phyloP scores from a whole-genome alignment of 2,113 vertebrate species.

The Leptobrachium ailaonicum region DNA sequence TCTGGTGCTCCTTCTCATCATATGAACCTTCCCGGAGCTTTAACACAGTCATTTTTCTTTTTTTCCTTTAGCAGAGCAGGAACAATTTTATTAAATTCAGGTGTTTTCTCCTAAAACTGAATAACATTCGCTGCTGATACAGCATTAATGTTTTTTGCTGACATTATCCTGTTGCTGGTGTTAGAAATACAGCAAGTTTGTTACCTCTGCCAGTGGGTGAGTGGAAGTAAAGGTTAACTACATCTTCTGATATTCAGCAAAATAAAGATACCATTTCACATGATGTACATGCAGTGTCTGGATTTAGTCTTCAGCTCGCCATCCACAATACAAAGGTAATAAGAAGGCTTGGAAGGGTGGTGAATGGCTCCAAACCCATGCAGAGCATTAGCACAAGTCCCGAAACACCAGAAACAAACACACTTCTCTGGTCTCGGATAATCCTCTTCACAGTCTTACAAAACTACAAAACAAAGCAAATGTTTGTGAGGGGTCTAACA shows the following conservation, averaged over 20 bases:
- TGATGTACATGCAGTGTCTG: conserved; percentile 51
- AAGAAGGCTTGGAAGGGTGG: conserved; percentile 81
- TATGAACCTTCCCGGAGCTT: no score
- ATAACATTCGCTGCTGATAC: no score
- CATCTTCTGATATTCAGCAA: background rate
- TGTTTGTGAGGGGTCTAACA: conserved; percentile 7
- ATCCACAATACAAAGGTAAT: conserved; percentile 90
- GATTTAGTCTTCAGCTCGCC: conserved; percentile 71
- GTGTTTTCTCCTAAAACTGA: no score
- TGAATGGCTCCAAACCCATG: conserved; percentile 78
- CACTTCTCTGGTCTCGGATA: conserved; percentile 88
- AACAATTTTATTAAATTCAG: no score
- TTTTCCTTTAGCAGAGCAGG: no score
- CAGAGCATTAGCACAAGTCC: conserved; percentile 77
- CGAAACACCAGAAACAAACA: conserved; percentile 73
- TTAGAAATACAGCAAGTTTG: background rate
- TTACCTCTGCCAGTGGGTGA: background rate
- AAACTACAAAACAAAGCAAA: conserved; percentile 73
- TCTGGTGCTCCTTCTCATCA: no score
- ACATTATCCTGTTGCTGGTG: background rate
- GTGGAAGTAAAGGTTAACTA: background rate
- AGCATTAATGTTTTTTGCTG: no score
- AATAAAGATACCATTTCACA: conserved; percentile 64
- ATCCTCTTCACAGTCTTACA: conserved; percentile 82
- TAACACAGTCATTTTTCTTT: no score